Percentiles rank a stretch among this genome's conserved stretches.
Evolutionary conservation across 2,888 invertebrate genomes (phyloP).

Genomic region (Pollenia angustigena): DNA sequence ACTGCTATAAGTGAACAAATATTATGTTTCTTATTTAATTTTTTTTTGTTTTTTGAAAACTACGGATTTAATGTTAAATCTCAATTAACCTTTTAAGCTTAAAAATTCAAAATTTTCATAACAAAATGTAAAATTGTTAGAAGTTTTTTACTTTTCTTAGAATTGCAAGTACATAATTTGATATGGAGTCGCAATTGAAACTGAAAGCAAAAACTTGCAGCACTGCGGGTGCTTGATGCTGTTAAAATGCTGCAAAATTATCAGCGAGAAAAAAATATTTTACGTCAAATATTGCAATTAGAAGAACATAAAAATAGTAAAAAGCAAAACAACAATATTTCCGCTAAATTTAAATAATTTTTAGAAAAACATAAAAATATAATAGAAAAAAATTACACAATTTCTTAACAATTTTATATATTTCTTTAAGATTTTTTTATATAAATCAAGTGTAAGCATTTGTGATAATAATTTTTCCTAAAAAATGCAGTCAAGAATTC

Average conservation of each 20-base stretch:
- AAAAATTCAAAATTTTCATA: too few relatives aligned
- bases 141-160: neutral
- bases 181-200: conserved; percentile 38
- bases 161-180: conserved; percentile 38
- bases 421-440: conserved; percentile 56
- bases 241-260: conserved; percentile 20
- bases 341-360: too few relatives aligned
- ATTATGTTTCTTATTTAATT: too few relatives aligned
- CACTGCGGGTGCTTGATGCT: conserved; percentile 36
- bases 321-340: neutral
- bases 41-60: too few relatives aligned
- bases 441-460: neutral
- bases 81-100: too few relatives aligned
- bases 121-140: too few relatives aligned
- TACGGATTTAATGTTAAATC: too few relatives aligned
- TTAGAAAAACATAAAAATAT: too few relatives aligned
- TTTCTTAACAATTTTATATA: conserved; percentile 62
- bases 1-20: too few relatives aligned
- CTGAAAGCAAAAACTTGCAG: conserved; percentile 4
- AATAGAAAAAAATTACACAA: too few relatives aligned
- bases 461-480: neutral
- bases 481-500: neutral
- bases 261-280: conserved; percentile 10
- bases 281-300: conserved; percentile 44
- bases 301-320: neutral